phyloP scores from a whole-genome alignment of 2,797 vertebrate species.

The Ceryle rudis region DNA sequence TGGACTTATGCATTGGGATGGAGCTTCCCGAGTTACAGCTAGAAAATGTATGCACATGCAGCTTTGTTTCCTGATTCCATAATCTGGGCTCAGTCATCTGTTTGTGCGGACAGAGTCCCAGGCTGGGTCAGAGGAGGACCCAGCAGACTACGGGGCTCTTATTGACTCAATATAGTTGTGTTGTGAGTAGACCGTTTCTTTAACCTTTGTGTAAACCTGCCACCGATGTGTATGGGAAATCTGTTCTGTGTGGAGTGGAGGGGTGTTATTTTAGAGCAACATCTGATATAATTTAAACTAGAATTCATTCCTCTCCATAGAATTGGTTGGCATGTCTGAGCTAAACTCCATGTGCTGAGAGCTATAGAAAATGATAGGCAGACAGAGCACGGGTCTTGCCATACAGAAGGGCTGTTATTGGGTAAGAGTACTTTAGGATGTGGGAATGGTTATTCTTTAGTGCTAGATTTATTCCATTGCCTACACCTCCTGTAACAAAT shows the following conservation, averaged over 20 bases:
- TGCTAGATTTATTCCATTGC: constrained; percentile 23
- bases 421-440: neutral
- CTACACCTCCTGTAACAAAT: neutral
- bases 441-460: neutral
- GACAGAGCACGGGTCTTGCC: neutral
- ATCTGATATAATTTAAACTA: neutral
- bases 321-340: neutral
- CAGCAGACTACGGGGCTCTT: neutral
- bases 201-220: neutral
- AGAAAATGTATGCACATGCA: neutral
- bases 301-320: neutral
- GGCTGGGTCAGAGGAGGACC: neutral
- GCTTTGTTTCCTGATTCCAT: neutral
- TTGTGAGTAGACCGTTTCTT: neutral
- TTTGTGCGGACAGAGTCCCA: neutral
- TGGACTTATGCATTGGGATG: neutral
- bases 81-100: neutral
- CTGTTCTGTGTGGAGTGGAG: neutral
- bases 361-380: neutral
- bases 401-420: neutral
- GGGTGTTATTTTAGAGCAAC: neutral
- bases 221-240: neutral
- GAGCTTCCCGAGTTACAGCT: neutral
- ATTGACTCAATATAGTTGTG: neutral
- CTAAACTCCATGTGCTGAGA: neutral